Evolutionary conservation across 1,140 invertebrate species (phyloP), one percentile per base, ranked within the genome.

Genomic region (Dinothrombium tinctorium): DNA sequence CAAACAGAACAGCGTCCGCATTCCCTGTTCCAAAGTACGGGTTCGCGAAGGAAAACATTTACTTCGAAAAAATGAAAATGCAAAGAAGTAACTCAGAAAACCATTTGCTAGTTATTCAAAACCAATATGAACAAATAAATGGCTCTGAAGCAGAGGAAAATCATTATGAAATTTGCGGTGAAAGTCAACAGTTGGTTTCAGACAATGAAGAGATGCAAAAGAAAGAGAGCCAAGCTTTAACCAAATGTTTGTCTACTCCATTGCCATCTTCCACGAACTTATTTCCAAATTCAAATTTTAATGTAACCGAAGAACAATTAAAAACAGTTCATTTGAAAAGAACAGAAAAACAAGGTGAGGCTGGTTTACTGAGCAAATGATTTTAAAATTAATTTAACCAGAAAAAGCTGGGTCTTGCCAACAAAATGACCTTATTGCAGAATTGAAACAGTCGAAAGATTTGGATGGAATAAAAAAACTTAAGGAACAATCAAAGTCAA

Each of bases 391-490:
- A 35, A 14, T 17, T 14, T 41, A 28, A 32, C 29, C 17, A 32
- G n/a, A n/a, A n/a, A n/a, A n/a, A n/a, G n/a, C n/a, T n/a, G n/a
- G n/a, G n/a, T 21, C 17, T 28, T 15, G 17, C 2, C 42, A 46
- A 21, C 84, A 83, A 56, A 76, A 74, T 12, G 79, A 86, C 54
- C 58, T 87, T 17, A 87, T 86, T 36, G 80, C 79, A 15, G 82
- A 86, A 54, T 54, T 87, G 26, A 86, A 87, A 58, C 69, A 78
- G 59, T 81, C 79, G 1, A 82, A 77, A 56, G 78, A 84, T 51
- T 81, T 87, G 37, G 72, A 76, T 23, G 81, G 81, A 2, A 81
- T 86, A 26, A 80, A 75, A 56, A 84, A 86, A 55, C 59, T 84
- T 59, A 86, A 84, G 59, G 76, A 82, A 24, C 78, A 84, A 56